These are phyloP conservation scores for Hyppa rectilinea DNA, from an alignment of 2,888 invertebrate species.

Conservation along the genomic window DNA sequence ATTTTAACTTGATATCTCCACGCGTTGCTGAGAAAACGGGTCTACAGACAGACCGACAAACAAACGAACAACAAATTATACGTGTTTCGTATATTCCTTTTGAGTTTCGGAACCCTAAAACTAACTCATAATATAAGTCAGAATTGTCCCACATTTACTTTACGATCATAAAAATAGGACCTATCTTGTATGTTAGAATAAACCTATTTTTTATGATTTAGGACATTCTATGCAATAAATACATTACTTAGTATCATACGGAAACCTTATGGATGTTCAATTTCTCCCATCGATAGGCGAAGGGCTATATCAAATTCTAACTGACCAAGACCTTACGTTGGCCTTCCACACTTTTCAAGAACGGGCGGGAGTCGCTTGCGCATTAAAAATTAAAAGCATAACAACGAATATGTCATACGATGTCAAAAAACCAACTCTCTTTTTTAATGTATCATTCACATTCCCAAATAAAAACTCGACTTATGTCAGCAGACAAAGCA, in stretches of 20 bases:
- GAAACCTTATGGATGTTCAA: background rate
- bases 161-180: background rate
- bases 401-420: background rate
- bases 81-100: too few species aligned
- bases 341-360: background rate
- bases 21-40: too few species aligned
- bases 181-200: background rate
- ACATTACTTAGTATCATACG: background rate
- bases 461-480: constrained; percentile 21
- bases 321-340: background rate
- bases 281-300: background rate
- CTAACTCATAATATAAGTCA: background rate
- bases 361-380: too few species aligned
- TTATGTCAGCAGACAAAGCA: constrained; percentile 26
- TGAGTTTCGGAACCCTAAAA: background rate
- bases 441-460: background rate
- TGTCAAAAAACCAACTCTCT: background rate
- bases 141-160: background rate
- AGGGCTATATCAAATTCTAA: background rate
- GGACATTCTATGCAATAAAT: constrained; percentile 10
- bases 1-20: too few species aligned
- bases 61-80: too few species aligned
- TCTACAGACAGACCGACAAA: too few species aligned
- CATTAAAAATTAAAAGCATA: background rate
- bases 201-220: constrained; percentile 15